phyloP scores from a whole-genome alignment of 2,888 invertebrate genomes.

The Athalia circularis region DNA sequence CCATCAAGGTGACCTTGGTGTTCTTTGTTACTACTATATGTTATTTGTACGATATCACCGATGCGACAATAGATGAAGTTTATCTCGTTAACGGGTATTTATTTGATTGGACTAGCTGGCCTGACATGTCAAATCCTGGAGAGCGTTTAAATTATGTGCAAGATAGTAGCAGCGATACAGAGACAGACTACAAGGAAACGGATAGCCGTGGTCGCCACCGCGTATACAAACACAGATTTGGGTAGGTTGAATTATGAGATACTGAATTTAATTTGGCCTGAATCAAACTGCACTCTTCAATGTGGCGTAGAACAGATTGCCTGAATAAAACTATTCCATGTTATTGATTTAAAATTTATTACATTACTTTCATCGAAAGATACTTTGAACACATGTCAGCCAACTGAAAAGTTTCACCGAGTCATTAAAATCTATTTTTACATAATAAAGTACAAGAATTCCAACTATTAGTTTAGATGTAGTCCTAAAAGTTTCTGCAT shows the following conservation, averaged over 20 bases:
- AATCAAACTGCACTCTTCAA: neutral
- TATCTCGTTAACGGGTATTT: neutral
- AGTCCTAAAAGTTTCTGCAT: conserved; percentile 13
- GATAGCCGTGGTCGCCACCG: conserved; percentile 81
- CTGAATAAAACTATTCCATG: neutral
- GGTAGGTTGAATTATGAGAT: conserved; percentile 72
- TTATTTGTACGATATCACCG: too few relatives aligned
- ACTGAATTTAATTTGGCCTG: neutral
- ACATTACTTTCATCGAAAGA: neutral
- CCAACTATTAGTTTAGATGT: neutral
- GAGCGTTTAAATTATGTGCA: conserved; percentile 72
- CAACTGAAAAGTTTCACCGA: neutral
- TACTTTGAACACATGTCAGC: too few relatives aligned
- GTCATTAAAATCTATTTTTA: too few relatives aligned
- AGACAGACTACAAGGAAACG: conserved; percentile 84
- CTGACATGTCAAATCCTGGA: conserved; percentile 71
- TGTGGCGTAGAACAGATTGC: neutral
- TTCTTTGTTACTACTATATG: too few relatives aligned
- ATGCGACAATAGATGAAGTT: neutral
- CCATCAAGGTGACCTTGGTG: too few relatives aligned
- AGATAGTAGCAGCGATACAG: conserved; percentile 90
- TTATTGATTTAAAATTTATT: neutral
- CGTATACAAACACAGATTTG: conserved; percentile 83
- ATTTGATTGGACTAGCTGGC: conserved; percentile 63
- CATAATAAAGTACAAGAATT: neutral